Evolutionary conservation across 2,888 invertebrate species (phyloP).

Genomic region (Amphimallon solstitiale): DNA sequence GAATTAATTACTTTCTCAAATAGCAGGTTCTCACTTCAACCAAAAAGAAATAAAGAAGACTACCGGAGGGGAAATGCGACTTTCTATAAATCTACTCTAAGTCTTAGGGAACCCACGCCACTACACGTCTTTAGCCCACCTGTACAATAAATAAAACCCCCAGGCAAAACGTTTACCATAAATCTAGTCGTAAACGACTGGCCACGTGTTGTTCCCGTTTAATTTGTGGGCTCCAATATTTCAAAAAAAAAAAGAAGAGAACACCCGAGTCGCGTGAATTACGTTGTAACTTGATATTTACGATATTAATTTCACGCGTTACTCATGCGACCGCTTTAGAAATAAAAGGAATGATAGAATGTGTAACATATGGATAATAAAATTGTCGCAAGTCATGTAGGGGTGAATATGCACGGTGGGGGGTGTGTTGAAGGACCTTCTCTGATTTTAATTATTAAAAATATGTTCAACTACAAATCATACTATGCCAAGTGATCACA

Average conservation of each 20-base stretch:
- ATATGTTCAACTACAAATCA: too few species aligned
- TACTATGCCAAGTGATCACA: too few species aligned
- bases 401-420: too few species aligned
- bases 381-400: too few species aligned
- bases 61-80: background rate
- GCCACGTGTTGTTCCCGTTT: slow-evolving; percentile 59
- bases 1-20: too few species aligned
- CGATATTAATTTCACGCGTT: slow-evolving; percentile 62
- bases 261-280: slow-evolving; percentile 58
- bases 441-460: too few species aligned
- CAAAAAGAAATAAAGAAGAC: slow-evolving; percentile 4
- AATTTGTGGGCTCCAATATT: slow-evolving; percentile 63
- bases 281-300: slow-evolving; percentile 64
- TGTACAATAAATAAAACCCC: slow-evolving; percentile 58
- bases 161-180: slow-evolving; percentile 60
- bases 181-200: slow-evolving; percentile 55
- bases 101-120: slow-evolving; percentile 4
- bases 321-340: slow-evolving; percentile 37
- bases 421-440: too few species aligned
- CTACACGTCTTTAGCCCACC: slow-evolving; percentile 50
- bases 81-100: slow-evolving; percentile 43
- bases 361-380: too few species aligned
- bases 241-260: slow-evolving; percentile 60
- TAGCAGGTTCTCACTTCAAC: too few species aligned
- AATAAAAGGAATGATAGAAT: background rate